Evolutionary conservation across 1,140 invertebrate species (phyloP).

Genomic region (Leptinotarsa lineolata): DNA sequence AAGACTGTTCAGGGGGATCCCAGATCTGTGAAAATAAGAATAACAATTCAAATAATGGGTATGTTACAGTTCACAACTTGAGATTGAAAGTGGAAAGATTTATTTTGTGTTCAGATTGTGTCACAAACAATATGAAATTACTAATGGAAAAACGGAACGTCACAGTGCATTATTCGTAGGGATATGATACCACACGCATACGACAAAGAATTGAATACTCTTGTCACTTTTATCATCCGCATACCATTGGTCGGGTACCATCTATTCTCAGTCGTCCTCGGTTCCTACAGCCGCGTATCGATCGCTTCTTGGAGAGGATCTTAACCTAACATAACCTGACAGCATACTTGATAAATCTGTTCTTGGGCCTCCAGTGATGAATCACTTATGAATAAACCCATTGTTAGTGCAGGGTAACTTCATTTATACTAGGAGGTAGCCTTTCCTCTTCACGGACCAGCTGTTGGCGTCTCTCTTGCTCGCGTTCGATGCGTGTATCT

Average conservation of each 20-base stretch:
- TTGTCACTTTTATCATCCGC: slow-evolving; percentile 8
- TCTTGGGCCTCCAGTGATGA: slow-evolving; percentile 25
- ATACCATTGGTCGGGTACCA: not conserved
- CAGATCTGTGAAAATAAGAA: no score
- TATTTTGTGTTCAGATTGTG: no score
- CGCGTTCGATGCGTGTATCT: not conserved
- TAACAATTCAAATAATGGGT: no score
- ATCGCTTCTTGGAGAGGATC: slow-evolving; percentile 2
- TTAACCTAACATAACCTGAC: slow-evolving; percentile 27
- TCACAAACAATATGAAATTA: no score
- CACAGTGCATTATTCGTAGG: no score
- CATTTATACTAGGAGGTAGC: slow-evolving; percentile 5
- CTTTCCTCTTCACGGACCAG: not conserved
- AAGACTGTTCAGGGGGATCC: no score
- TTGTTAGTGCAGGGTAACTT: slow-evolving; percentile 22
- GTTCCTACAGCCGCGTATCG: not conserved
- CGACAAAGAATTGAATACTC: not conserved
- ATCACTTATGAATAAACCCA: slow-evolving; percentile 32
- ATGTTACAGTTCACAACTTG: no score
- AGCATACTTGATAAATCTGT: slow-evolving; percentile 29
- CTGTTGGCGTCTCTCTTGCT: not conserved
- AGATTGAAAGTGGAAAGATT: no score
- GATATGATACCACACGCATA: not conserved
- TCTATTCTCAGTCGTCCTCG: not conserved
- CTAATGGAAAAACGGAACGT: no score